phyloP scores from a whole-genome alignment of 1,140 invertebrate genomes.

The Antheraea pernyi region DNA sequence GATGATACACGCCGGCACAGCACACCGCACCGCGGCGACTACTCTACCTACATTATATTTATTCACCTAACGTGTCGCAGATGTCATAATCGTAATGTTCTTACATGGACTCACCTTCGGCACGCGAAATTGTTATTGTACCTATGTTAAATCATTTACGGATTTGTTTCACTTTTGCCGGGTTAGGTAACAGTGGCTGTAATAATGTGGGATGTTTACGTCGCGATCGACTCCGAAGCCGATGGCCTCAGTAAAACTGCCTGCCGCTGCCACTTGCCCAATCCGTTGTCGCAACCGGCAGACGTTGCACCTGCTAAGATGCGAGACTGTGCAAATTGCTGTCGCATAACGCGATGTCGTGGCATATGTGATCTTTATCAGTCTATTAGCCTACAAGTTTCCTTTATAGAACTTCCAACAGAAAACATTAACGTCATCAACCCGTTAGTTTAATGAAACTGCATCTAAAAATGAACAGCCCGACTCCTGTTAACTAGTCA shows the following conservation, averaged over 20 bases:
- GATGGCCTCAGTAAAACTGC: slow-evolving; percentile 63
- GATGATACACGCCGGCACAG: slow-evolving; percentile 22
- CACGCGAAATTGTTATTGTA: slow-evolving; percentile 28
- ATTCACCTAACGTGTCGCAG: slow-evolving; percentile 16
- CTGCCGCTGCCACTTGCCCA: slow-evolving; percentile 65
- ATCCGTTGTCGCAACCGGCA: slow-evolving; percentile 69
- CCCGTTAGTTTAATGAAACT: neutral
- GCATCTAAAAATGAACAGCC: neutral
- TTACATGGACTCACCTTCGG: slow-evolving; percentile 10
- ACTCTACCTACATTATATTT: slow-evolving; percentile 29
- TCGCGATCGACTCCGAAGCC: slow-evolving; percentile 61
- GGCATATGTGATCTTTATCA: neutral
- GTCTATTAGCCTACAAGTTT: neutral
- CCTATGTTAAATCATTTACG: slow-evolving; percentile 52
- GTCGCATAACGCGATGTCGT: slow-evolving; percentile 43
- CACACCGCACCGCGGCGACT: slow-evolving; percentile 3
- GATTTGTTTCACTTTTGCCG: slow-evolving; percentile 59
- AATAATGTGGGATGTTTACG: slow-evolving; percentile 67
- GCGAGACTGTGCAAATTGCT: slow-evolving; percentile 55
- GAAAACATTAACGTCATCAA: neutral
- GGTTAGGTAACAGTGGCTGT: slow-evolving; percentile 60
- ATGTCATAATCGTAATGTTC: slow-evolving; percentile 22
- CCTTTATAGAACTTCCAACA: neutral
- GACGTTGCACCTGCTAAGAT: slow-evolving; percentile 67
- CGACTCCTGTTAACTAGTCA: neutral